Evolutionary conservation across 2,113 vertebrate species (phyloP).

Genomic region (Vidua chalybeata): DNA sequence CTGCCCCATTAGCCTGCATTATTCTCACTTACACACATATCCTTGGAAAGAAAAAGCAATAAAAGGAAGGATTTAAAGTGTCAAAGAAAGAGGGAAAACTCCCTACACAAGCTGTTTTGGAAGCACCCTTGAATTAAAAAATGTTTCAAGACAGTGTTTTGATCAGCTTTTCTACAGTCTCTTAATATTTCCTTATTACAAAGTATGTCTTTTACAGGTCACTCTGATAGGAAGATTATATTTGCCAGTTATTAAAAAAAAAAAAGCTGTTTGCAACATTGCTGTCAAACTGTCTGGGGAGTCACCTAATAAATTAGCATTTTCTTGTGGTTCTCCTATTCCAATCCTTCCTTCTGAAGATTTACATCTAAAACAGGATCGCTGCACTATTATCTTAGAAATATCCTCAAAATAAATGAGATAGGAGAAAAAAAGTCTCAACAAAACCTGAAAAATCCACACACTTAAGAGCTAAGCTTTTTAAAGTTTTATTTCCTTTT

Average conservation of each 20-base stretch:
- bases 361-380: background rate
- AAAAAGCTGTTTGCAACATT: background rate
- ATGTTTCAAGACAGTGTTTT: background rate
- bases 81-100: background rate
- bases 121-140: background rate
- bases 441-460: background rate
- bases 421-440: background rate
- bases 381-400: background rate
- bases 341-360: background rate
- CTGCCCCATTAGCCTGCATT: background rate
- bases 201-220: background rate
- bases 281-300: background rate
- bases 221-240: background rate
- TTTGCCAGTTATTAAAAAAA: background rate
- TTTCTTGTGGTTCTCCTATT: background rate
- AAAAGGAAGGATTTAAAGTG: background rate
- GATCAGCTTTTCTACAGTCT: background rate
- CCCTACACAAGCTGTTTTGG: background rate
- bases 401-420: slow-evolving; percentile 5
- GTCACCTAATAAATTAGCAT: background rate
- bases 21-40: background rate
- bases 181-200: background rate
- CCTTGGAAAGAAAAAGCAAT: background rate
- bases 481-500: background rate
- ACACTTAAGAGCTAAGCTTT: background rate